Evolutionary conservation across 2,888 invertebrate species (phyloP), one percentile per base, ranked within the genome.

Genomic region (Heteropelma amictum): DNA sequence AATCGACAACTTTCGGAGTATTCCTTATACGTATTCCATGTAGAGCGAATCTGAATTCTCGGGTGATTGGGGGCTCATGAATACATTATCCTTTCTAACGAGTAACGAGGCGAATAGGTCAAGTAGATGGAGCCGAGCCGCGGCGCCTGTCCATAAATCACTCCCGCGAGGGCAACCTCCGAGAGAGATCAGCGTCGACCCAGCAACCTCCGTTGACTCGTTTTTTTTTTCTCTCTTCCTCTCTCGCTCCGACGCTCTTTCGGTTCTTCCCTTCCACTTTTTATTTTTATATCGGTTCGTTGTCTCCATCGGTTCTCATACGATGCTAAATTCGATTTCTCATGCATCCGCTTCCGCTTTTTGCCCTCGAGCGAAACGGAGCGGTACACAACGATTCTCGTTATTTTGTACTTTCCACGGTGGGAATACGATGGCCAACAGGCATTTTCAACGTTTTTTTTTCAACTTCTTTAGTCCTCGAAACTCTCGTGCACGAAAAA

Each of bases 21-120:
- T n/a, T n/a, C 35, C 33, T 12, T 45, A 45, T 56, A 63, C 63
- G 63, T 56, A 63, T 49, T 33, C 28, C 10, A 7, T 33, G 53
- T 53, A 58, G 72, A 51, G 23, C 19, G 42, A 60, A n/a, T 28
- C 42, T 40, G 42, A 67, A 61, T 67, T 40, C 73, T 65, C 76
- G 77, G 56, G 54, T 78, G 79, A 77, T 76, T 77, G 78, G 78
- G 80, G 78, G 77, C 80, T 85, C 85, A 83, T 85, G 85, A 85
- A 85, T 86, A 86, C 83, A 85, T 86, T 86, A 85, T 84, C 83
- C 85, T 83, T 84, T 83, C 70, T 73, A 77, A 74, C 65, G 69
- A 63, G 80, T 84, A 86, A 86, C 86, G 85, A 85, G 85, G 84
- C 83, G 86, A 86, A 85, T 83, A 85, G 86, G 86, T 85, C 85